Conservation (phyloP, 2,888 invertebrate species). For the Bhutanitis thaidina region DNA sequence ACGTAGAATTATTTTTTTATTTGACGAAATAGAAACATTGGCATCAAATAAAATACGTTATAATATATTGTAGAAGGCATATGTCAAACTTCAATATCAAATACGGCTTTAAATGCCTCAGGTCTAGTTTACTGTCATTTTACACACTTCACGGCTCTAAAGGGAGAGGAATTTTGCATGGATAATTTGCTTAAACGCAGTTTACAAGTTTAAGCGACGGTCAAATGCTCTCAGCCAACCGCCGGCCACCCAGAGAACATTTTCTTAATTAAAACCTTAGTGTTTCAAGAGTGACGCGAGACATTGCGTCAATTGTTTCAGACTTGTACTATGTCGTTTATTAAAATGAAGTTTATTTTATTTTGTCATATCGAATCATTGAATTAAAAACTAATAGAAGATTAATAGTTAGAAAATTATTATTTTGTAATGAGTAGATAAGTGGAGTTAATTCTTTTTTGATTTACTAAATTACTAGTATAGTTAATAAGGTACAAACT, state of each 20-base stretch:
- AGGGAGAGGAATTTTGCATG: constrained; percentile 46
- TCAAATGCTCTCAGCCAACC: constrained; percentile 45
- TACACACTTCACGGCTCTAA: constrained; percentile 31
- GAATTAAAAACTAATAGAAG: too few species aligned
- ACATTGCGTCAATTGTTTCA: constrained; percentile 24
- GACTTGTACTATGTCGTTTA: not conserved
- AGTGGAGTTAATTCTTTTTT: too few species aligned
- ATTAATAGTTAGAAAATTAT: too few species aligned
- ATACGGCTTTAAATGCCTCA: constrained; percentile 5
- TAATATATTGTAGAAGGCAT: too few species aligned
- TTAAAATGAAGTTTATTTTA: too few species aligned
- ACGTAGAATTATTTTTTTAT: too few species aligned
- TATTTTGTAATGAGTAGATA: too few species aligned
- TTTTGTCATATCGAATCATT: too few species aligned
- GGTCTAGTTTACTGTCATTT: constrained; percentile 31
- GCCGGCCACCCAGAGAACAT: constrained; percentile 42
- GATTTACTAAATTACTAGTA: too few species aligned
- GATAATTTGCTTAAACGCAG: constrained; percentile 62
- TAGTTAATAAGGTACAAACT: too few species aligned
- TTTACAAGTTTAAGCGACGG: constrained; percentile 55
- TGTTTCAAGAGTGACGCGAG: constrained; percentile 44
- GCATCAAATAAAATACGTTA: too few species aligned
- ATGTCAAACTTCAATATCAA: constrained; percentile 29
- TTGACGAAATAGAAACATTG: too few species aligned
- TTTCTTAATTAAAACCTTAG: constrained; percentile 57